A percentile compares a stretch with the other conserved stretches of the same genome.
phyloP scores from a whole-genome alignment of 2,113 vertebrate genomes.

The Zosterops pallidus region DNA sequence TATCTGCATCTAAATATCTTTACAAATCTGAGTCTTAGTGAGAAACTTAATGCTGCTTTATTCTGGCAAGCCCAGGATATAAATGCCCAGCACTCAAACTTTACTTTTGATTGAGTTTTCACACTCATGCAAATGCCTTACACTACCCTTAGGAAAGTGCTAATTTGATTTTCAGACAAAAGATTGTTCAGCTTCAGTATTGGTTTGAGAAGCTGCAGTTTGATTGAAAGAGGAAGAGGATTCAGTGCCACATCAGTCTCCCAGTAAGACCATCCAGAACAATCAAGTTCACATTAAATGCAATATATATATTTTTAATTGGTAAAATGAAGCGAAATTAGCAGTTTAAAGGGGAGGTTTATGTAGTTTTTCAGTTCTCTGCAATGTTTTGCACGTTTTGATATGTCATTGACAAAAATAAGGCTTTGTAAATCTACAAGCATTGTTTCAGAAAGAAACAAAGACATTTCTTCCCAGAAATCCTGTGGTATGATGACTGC shows the following conservation, averaged over 20 bases:
- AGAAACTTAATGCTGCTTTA: slow-evolving; percentile 21
- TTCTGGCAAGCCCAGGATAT: background rate
- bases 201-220: background rate
- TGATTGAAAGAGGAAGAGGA: background rate
- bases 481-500: background rate
- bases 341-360: accelerated
- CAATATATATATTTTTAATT: background rate
- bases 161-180: slow-evolving; percentile 26
- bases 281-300: background rate
- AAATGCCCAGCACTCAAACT: background rate
- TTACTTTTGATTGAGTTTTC: slow-evolving; percentile 40
- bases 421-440: background rate
- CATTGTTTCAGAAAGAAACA: background rate
- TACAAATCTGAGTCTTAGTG: slow-evolving; percentile 18
- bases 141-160: background rate
- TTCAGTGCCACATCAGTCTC: background rate
- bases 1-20: slow-evolving; percentile 62
- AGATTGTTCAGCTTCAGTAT: background rate
- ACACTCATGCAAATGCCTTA: background rate
- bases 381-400: background rate
- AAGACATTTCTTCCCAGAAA: slow-evolving; percentile 23
- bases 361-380: background rate
- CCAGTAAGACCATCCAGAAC: background rate
- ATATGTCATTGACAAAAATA: background rate
- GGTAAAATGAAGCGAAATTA: background rate